Conservation (phyloP, 1,140 invertebrate genomes). For the Drosophila equinoxialis region DNA sequence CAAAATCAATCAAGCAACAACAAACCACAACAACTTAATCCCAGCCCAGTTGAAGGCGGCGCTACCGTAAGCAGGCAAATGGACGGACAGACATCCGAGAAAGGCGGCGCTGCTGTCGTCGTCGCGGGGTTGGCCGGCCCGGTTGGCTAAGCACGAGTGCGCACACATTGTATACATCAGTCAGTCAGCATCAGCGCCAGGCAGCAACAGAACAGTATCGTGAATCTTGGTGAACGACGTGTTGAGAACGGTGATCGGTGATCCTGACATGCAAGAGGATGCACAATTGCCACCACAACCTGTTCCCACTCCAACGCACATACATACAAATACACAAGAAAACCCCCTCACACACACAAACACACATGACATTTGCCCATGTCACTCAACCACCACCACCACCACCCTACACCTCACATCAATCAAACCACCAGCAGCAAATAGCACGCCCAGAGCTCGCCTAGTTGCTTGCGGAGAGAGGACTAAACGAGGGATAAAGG, state of each 20-base stretch:
- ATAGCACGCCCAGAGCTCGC: conserved; percentile 32
- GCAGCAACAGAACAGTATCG: conserved; percentile 45
- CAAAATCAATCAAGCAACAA: conserved; percentile 13
- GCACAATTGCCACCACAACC: conserved; percentile 38
- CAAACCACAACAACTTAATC: conserved; percentile 19
- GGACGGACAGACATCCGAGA: conserved; percentile 33
- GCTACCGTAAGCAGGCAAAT: conserved; percentile 49
- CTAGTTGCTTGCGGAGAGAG: conserved; percentile 40
- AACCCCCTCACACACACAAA: conserved; percentile 12
- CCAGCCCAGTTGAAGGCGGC: conserved; percentile 56
- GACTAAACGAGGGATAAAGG: conserved; percentile 5
- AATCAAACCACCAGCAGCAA: conserved; percentile 20
- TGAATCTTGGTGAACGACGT: conserved; percentile 1
- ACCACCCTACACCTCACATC: conserved; percentile 5
- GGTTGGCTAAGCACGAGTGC: conserved; percentile 46
- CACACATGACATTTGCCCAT: conserved; percentile 23
- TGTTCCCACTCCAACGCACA: conserved; percentile 23
- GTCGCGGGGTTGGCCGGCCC: conserved; percentile 33
- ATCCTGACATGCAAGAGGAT: conserved; percentile 26
- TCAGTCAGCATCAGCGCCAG: conserved; percentile 44
- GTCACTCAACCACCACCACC: conserved; percentile 12
- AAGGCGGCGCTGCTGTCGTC: conserved; percentile 23
- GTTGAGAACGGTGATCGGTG: conserved; percentile 12
- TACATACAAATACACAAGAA: conserved; percentile 18
- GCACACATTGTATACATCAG: conserved; percentile 12